Evolutionary conservation across 2,113 vertebrate species (phyloP).

Genomic region (Aleadryas rufinucha): DNA sequence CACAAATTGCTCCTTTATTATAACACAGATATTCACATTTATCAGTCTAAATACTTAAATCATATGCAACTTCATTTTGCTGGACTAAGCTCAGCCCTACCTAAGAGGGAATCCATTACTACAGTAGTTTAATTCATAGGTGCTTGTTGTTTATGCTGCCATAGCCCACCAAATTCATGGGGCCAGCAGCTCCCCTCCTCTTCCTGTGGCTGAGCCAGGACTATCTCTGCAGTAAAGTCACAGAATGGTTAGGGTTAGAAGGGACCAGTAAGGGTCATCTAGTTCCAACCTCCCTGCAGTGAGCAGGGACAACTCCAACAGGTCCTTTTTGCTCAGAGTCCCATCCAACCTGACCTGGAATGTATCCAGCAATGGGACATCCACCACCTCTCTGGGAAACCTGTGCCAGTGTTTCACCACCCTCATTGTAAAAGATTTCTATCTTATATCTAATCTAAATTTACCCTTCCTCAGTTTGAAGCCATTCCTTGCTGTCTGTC

Average conservation of each 20-base stretch:
- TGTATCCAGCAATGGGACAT: not conserved
- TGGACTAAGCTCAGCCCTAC: not conserved
- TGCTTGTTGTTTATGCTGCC: accelerated
- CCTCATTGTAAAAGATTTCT: not conserved
- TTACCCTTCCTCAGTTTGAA: not conserved
- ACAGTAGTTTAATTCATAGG: not conserved
- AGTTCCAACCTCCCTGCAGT: not conserved
- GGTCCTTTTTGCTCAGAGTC: not conserved
- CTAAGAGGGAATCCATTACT: not conserved
- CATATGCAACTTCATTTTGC: not conserved
- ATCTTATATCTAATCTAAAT: not conserved
- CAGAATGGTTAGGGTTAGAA: not conserved
- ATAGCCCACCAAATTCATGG: accelerated
- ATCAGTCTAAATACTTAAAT: not conserved
- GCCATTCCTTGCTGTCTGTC: not conserved
- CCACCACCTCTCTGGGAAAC: not conserved
- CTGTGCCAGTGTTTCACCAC: not conserved
- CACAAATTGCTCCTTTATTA: constrained; percentile 28
- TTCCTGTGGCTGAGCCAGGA: not conserved
- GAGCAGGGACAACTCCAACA: not conserved
- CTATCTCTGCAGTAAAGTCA: not conserved
- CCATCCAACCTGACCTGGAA: not conserved
- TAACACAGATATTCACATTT: constrained; percentile 13
- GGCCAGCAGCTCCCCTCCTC: not conserved
- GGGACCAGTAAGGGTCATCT: not conserved